Evolutionary conservation across 2,888 invertebrate species (phyloP).

Genomic region (Malthinus seriepunctatus): DNA sequence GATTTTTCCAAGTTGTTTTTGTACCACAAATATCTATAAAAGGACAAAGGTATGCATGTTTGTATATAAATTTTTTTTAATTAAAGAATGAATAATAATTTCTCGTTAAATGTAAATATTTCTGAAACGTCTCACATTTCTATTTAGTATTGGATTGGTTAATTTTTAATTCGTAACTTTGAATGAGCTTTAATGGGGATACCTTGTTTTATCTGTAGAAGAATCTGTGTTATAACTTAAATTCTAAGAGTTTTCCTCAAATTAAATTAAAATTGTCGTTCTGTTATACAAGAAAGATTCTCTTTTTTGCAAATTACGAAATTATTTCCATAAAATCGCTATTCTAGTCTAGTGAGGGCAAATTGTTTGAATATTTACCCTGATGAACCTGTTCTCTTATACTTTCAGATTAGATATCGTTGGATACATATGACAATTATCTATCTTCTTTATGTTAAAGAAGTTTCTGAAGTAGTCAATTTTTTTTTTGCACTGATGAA

Average conservation of each 20-base stretch:
- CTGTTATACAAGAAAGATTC: background rate
- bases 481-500: too few species aligned
- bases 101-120: constrained; percentile 29
- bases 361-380: too few species aligned
- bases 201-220: background rate
- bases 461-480: too few species aligned
- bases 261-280: background rate
- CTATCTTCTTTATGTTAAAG: too few species aligned
- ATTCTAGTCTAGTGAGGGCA: too few species aligned
- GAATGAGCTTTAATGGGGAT: background rate
- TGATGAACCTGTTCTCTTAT: too few species aligned
- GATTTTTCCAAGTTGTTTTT: constrained; percentile 31
- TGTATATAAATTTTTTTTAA: constrained; percentile 38
- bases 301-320: background rate
- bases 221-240: background rate
- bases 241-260: background rate
- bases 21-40: constrained; percentile 39
- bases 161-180: constrained; percentile 5
- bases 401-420: too few species aligned
- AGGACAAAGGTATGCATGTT: constrained; percentile 41
- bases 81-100: constrained; percentile 41
- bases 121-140: constrained; percentile 27
- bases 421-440: too few species aligned
- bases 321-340: too few species aligned
- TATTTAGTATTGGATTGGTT: background rate